Evolutionary conservation across 2,888 invertebrate genomes (phyloP), one percentile per base, ranked within the genome.

Genomic region (Pinctada fucata): DNA sequence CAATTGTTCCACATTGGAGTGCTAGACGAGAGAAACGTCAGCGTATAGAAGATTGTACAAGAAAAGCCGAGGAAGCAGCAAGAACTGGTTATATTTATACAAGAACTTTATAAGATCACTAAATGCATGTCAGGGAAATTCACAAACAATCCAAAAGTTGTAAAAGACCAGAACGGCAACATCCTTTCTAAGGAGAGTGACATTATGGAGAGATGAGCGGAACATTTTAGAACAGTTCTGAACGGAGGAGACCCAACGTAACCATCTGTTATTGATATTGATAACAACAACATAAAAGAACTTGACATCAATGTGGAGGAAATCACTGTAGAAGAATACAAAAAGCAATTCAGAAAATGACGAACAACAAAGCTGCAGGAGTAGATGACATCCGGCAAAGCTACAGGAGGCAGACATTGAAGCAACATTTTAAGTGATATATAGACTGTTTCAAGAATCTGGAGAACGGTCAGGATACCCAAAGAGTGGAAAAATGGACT

Each of bases 131-230:
- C 66, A 16, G 66, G 66, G 66, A 66, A 66, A 66, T 66, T 66
- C 31, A 66, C 66, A 1, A 66, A 66, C 66, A 66, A 8, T 66
- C 16, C 66, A 1, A 66, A 66, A 6, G 8, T 69, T 69, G 72
- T 72, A 64, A 72, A 72, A 63, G 72, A 72, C 63, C 63, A 72
- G 64, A 8, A 72, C 5, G 72, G 72, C 64, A 72, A 47, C 72
- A 63, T 72, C 64, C 63, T 72, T 72, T 72, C 72, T 3, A 66
- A 66, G 66, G 45, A 74, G 16, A 74, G 74, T 45, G 65, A 74
- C 49, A 74, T 66, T 0, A 66, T 66, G 51, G 65, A 74, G 50
- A 74, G 66, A 66, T 74, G 74, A 47, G 31, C 74, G 8, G 74
- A 74, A 48, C 74, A 74, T 66, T 66, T 74, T 66, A 74, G 31